phyloP scores from a whole-genome alignment of 2,113 vertebrate genomes.

The Motacilla alba region DNA sequence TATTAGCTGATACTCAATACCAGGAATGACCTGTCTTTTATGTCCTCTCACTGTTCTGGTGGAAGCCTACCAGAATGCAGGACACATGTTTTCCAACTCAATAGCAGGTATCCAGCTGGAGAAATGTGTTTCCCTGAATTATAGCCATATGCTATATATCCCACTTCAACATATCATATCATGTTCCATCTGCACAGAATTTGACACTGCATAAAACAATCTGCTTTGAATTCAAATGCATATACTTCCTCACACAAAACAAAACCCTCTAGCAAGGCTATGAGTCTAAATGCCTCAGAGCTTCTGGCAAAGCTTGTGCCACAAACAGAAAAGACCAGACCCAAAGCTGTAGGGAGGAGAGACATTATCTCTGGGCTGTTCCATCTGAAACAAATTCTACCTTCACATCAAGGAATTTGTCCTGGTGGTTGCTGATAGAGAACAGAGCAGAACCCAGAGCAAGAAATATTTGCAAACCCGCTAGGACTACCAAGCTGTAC shows the following conservation, averaged over 20 bases:
- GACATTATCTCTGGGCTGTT: not conserved
- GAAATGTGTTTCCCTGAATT: constrained; percentile 63
- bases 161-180: constrained; percentile 52
- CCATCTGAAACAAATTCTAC: not conserved
- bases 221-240: constrained; percentile 49
- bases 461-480: not conserved
- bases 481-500: not conserved
- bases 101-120: constrained; percentile 58
- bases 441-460: not conserved
- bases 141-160: constrained; percentile 43
- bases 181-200: constrained; percentile 51
- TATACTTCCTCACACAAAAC: not conserved
- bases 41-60: constrained; percentile 8
- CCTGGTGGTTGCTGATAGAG: not conserved
- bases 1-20: constrained; percentile 11
- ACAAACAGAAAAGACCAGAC: not conserved
- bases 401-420: not conserved
- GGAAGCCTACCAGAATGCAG: constrained; percentile 46
- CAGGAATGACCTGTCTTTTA: constrained; percentile 13
- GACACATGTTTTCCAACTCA: constrained; percentile 54
- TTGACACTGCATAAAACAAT: constrained; percentile 47
- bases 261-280: not conserved
- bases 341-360: not conserved
- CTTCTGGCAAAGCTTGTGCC: not conserved
- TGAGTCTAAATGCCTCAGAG: not conserved